A percentile compares a stretch with the other conserved stretches of the same genome.
phyloP scores from a whole-genome alignment of 2,113 vertebrate genomes.

The Prunella fulvescens region DNA sequence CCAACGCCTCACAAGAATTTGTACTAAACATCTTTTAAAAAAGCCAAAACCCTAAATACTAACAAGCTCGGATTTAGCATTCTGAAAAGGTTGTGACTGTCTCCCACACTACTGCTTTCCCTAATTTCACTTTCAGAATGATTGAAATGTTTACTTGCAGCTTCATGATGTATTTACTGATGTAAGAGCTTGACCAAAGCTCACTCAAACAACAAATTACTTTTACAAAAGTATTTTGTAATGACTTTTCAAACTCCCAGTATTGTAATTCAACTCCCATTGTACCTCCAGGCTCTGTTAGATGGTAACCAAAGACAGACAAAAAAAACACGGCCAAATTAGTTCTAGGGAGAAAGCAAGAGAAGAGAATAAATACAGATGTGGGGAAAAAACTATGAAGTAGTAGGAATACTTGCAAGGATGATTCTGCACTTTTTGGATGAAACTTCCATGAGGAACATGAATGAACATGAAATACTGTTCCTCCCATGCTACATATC shows the following conservation, averaged over 20 bases:
- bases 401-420: background rate
- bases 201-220: background rate
- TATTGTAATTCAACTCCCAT: background rate
- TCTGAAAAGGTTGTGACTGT: background rate
- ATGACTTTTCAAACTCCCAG: background rate
- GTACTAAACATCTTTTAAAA: background rate
- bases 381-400: background rate
- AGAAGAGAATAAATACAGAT: background rate
- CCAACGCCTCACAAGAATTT: accelerated
- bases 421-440: background rate
- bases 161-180: background rate
- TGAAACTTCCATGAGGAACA: background rate
- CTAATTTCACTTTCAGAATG: background rate
- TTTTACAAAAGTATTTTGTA: background rate
- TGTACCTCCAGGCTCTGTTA: background rate
- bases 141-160: background rate
- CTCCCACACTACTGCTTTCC: background rate
- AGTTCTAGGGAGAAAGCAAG: background rate
- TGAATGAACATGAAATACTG: background rate
- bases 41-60: background rate
- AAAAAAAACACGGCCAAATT: background rate
- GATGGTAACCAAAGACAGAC: background rate
- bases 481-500: background rate
- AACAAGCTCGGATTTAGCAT: background rate
- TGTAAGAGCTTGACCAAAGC: background rate